Evolutionary conservation across 2,888 invertebrate genomes (phyloP).

Genomic region (Apotomis capreana): DNA sequence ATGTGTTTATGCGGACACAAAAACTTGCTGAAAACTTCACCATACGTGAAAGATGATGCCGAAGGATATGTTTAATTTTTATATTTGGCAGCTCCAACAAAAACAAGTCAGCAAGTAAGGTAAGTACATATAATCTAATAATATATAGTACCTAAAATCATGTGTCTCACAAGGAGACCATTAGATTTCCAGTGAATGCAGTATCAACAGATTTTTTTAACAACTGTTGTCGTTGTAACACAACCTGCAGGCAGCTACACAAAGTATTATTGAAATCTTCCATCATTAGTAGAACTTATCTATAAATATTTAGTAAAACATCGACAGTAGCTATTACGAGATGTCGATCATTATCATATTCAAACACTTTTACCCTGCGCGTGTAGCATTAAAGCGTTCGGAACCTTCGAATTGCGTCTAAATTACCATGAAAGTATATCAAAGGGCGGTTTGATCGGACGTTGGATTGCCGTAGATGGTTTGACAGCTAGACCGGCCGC

Average conservation of each 20-base stretch:
- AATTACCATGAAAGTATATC: constrained; percentile 70
- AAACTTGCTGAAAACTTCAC: no score
- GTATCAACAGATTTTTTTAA: no score
- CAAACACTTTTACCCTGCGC: constrained; percentile 45
- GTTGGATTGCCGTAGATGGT: constrained; percentile 76
- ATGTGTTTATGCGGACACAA: no score
- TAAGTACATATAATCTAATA: no score
- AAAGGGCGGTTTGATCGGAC: constrained; percentile 69
- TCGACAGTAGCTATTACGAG: constrained; percentile 46
- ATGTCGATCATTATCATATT: constrained; percentile 53
- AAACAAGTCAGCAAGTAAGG: no score
- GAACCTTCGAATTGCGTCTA: constrained; percentile 64
- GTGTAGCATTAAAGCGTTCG: constrained; percentile 48
- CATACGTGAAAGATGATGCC: no score
- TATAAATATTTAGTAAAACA: constrained; percentile 52
- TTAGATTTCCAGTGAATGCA: no score
- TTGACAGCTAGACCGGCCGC: constrained; percentile 66
- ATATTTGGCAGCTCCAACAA: no score
- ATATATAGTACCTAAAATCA: no score
- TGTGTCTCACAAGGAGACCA: no score
- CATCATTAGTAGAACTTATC: constrained; percentile 42
- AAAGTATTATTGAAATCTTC: constrained; percentile 29
- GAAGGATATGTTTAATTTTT: no score
- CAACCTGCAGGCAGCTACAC: neutral
- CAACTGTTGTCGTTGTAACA: no score